Conservation (phyloP, 2,888 invertebrate species). For the Cephus spinipes region DNA sequence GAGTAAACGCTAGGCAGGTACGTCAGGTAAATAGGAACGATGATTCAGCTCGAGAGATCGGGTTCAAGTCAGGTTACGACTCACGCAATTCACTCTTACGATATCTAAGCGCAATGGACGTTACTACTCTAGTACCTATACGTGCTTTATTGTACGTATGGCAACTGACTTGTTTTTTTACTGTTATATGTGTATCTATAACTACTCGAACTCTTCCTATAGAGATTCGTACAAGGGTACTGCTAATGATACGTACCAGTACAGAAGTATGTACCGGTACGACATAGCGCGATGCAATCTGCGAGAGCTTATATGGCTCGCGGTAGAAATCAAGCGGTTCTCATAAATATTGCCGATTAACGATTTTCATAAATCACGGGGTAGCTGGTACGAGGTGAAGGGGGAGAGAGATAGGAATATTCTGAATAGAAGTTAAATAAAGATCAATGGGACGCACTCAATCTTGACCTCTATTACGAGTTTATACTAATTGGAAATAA, state of each 20-base stretch:
- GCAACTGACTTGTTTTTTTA: not conserved
- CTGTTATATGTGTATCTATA: not conserved
- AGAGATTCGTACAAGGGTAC: not conserved
- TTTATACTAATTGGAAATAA: not conserved
- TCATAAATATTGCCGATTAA: not conserved
- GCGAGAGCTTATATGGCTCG: not conserved
- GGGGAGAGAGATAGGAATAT: not conserved
- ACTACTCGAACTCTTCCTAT: not conserved
- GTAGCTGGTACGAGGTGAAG: not conserved
- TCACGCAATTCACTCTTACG: conserved; percentile 8
- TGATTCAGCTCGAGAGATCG: conserved; percentile 10
- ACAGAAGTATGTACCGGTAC: not conserved
- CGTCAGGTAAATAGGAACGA: not conserved
- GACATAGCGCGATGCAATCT: not conserved
- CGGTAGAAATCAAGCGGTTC: not conserved
- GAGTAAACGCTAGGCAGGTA: not conserved
- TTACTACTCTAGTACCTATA: not conserved
- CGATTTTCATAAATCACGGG: not conserved
- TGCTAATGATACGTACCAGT: not conserved
- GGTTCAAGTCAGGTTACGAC: conserved; percentile 11
- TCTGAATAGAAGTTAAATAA: not conserved
- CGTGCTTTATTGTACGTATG: not conserved
- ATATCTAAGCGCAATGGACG: not conserved
- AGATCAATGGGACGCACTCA: not conserved
- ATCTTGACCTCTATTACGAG: not conserved